phyloP scores from a whole-genome alignment of 1,140 invertebrate genomes.

The Drosophila lini region DNA sequence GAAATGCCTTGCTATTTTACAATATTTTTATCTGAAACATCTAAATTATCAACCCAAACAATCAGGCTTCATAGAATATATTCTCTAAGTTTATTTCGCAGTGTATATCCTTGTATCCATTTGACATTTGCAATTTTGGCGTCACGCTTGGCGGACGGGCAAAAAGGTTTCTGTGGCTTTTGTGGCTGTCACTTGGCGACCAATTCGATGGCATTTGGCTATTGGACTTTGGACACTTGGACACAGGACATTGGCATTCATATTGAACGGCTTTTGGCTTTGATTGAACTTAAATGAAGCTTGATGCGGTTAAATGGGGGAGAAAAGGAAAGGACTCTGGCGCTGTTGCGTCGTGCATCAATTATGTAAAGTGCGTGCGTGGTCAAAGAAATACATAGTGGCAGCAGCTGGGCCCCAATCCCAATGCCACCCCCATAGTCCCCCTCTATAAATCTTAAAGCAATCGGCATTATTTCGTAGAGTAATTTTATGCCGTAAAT shows the following conservation, averaged over 20 bases:
- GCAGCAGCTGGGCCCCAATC: not conserved
- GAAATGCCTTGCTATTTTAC: too few species aligned
- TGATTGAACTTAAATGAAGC: conserved; percentile 74
- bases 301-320: conserved; percentile 56
- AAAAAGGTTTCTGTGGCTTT: conserved; percentile 69
- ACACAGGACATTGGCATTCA: conserved; percentile 59
- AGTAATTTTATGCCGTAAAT: conserved; percentile 60
- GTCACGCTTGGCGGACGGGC: conserved; percentile 52
- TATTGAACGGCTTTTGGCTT: conserved; percentile 55
- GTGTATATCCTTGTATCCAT: conserved; percentile 18
- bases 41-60: too few species aligned
- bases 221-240: conserved; percentile 16
- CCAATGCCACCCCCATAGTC: not conserved
- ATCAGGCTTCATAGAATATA: too few species aligned
- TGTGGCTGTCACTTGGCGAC: conserved; percentile 67
- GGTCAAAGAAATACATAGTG: conserved; percentile 14
- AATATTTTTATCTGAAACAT: too few species aligned
- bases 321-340: conserved; percentile 2
- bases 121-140: conserved; percentile 62
- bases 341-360: conserved; percentile 10
- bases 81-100: not conserved
- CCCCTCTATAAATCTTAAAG: conserved; percentile 28
- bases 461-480: conserved; percentile 1
- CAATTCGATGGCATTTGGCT: conserved; percentile 37
- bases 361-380: conserved; percentile 30